Conservation (phyloP, 2,113 vertebrate genomes). For the Sinocyclocheilus rhinocerous region DNA sequence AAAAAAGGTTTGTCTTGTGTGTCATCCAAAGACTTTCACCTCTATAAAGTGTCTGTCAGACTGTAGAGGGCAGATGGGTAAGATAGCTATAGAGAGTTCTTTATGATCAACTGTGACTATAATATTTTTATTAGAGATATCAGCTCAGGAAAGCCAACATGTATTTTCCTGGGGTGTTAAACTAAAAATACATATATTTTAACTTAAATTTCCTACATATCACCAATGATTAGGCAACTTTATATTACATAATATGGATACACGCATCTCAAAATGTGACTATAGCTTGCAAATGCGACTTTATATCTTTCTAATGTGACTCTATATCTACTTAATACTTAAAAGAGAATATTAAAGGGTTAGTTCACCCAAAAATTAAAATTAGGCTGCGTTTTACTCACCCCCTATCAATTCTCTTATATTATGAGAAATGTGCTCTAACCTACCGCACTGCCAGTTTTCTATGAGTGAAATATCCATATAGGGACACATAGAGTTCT, state of each 20-base stretch:
- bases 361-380: no score
- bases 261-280: background rate
- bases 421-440: background rate
- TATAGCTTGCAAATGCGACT: background rate
- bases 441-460: background rate
- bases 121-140: background rate
- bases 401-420: background rate
- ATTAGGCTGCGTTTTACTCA: no score
- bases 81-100: background rate
- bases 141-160: background rate
- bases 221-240: background rate
- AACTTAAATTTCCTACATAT: background rate
- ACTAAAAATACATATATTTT: background rate
- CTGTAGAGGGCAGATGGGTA: background rate
- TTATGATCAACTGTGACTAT: background rate
- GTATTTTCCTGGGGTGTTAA: background rate
- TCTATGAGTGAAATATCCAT: background rate
- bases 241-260: background rate
- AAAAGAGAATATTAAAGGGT: no score
- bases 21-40: background rate
- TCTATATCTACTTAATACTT: background rate
- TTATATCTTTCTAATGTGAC: background rate
- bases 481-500: conserved; percentile 16
- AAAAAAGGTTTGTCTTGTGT: background rate
- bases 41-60: background rate